Percentiles rank a stretch among this genome's conserved stretches.
Conservation (phyloP, 2,888 invertebrate species). For the Sialis lutaria region DNA sequence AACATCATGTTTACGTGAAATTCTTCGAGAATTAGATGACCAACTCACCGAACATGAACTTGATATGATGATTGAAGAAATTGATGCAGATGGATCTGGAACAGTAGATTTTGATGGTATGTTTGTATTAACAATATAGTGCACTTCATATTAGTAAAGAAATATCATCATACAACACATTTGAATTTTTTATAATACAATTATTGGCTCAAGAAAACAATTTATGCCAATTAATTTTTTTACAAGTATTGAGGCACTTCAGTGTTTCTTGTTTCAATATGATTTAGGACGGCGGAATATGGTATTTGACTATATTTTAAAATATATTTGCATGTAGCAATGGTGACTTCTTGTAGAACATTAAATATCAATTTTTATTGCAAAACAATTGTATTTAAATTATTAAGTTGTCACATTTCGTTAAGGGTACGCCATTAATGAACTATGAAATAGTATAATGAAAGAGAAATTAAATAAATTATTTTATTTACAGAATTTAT, state of each 20-base stretch:
- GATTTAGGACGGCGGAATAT: too few relatives aligned
- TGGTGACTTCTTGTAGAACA: too few relatives aligned
- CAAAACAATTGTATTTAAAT: too few relatives aligned
- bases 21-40: conserved; percentile 88
- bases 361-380: too few relatives aligned
- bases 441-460: neutral
- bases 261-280: too few relatives aligned
- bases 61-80: conserved; percentile 95
- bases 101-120: conserved; percentile 98
- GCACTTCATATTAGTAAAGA: neutral
- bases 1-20: conserved; percentile 82
- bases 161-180: neutral
- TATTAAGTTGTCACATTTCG: too few relatives aligned
- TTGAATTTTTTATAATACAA: neutral
- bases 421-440: too few relatives aligned
- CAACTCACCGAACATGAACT: conserved; percentile 87
- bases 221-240: too few relatives aligned
- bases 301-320: too few relatives aligned
- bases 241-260: too few relatives aligned
- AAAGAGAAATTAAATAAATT: conserved; percentile 7
- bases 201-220: neutral
- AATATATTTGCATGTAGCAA: too few relatives aligned
- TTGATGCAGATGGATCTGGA: conserved; percentile 95
- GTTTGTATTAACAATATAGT: conserved; percentile 10
- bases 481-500: conserved; percentile 67